These are phyloP conservation scores for Bovichtus variegatus DNA, from an alignment of 2,797 vertebrate species.

Conservation along the genomic window DNA sequence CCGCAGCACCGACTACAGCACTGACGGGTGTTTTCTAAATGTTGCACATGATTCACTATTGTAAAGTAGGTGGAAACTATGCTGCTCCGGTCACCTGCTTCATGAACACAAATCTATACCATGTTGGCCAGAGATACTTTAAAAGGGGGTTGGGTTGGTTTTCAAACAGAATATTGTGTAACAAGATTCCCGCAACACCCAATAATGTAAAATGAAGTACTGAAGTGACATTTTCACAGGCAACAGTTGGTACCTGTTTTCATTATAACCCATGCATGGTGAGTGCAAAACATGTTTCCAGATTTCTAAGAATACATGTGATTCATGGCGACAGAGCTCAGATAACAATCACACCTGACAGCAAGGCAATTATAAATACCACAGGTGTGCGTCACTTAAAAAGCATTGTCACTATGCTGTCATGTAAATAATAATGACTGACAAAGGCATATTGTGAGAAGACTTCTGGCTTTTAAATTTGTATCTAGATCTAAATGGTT, in stretches of 20 bases:
- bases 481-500: neutral
- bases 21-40: conserved; percentile 55
- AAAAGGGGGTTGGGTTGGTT: conserved; percentile 2
- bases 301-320: neutral
- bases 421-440: neutral
- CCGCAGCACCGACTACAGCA: conserved; percentile 45
- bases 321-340: neutral
- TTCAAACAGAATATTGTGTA: conserved; percentile 23
- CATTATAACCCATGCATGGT: neutral
- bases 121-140: conserved; percentile 12
- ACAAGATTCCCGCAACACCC: conserved; percentile 12
- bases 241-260: neutral
- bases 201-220: neutral
- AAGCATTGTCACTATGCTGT: neutral
- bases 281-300: neutral
- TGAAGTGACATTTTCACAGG: neutral
- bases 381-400: neutral
- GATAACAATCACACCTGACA: neutral
- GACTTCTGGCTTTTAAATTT: neutral
- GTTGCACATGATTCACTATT: conserved; percentile 66
- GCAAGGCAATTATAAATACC: neutral
- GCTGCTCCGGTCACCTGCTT: conserved; percentile 34
- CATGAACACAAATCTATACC: conserved; percentile 47
- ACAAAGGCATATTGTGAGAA: neutral
- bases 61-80: conserved; percentile 56